Base-by-base conservation (phyloP, 2,113 vertebrate species). In the Melanerpes formicivorus region DNA sequence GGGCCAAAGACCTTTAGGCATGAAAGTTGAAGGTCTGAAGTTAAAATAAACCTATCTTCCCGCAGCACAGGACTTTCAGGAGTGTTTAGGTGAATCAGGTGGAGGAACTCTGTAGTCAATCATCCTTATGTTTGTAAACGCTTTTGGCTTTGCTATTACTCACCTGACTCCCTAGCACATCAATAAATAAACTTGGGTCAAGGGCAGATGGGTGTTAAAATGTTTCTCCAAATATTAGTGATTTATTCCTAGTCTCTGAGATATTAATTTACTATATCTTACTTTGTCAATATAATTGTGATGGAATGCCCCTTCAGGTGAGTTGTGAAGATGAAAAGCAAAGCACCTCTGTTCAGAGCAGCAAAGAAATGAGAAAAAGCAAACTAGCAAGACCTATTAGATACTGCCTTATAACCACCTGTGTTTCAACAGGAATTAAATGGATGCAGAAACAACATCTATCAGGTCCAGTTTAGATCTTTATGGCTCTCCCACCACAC, bases 241-340 rank as follows among this genome's bases (percentile, higher is more conserved):
- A 96, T 96, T 96, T 96, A 95, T 96, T 90, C 62, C 70, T 88
- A 69, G 86, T 26, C 40, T 66, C 40, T 18, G 11, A 7, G 88
- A 93, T 93, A 90, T 87, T 69, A 94, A 94, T 94, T 91, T 72
- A 91, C 96, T 96, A 90, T 70, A 96, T 96, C 95, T 95, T 86
- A 91, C 93, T 96, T 94, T 96, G 95, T 95, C 96, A 96, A 95
- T 96, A 88, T 94, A 96, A 96, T 95, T 88, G 83, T 95, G 95
- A 96, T 93, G 93, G 96, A 96, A 96, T 90, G 92, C 74, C 88
- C 95, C 96, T 96, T 46, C 95, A 96, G 95, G 95, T 92, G 90
- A 86, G 86, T 94, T 82, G 78, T 89, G 83, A 92, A 89, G 90
- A 59, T 69, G 85, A 94, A 95, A 95, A 93, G 77, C 75, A 86